Percentiles rank a stretch among this genome's conserved stretches.
phyloP scores from a whole-genome alignment of 92 coral and sea anemone genomes.

The Plumapathes pennacea region DNA sequence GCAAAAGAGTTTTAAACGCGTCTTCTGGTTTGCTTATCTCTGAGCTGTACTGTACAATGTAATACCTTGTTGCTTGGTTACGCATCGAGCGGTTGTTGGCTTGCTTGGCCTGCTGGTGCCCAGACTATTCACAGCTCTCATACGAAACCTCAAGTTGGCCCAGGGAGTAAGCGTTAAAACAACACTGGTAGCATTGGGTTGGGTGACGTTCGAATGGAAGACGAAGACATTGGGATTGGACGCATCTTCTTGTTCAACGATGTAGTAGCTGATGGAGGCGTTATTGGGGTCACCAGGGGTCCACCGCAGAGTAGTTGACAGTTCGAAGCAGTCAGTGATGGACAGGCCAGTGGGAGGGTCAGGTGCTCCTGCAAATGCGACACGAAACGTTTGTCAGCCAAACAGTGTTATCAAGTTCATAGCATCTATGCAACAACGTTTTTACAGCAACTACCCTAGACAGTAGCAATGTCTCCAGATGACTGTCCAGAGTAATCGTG shows the following conservation, averaged over 20 bases:
- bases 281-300: conserved; percentile 36
- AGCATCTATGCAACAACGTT: too few relatives aligned
- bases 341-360: conserved; percentile 49
- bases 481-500: too few relatives aligned
- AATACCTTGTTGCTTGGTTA: too few relatives aligned
- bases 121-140: conserved; percentile 72
- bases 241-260: conserved; percentile 65
- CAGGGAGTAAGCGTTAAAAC: conserved; percentile 51
- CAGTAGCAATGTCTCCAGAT: too few relatives aligned
- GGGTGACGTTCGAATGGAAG: conserved; percentile 29
- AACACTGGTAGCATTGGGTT: conserved; percentile 24
- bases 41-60: too few relatives aligned
- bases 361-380: conserved; percentile 51
- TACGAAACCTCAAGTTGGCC: conserved; percentile 69
- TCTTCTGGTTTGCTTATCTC: too few relatives aligned
- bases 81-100: too few relatives aligned
- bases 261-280: conserved; percentile 66
- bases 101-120: conserved; percentile 79
- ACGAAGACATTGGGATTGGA: conserved; percentile 36
- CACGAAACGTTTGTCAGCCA: too few relatives aligned
- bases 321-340: conserved; percentile 35
- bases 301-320: conserved; percentile 69
- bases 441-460: too few relatives aligned
- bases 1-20: too few relatives aligned
- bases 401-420: too few relatives aligned